Percentiles rank a stretch among this genome's conserved stretches.
Evolutionary conservation across 1,140 invertebrate genomes (phyloP).

Genomic region (Stegodyphus dumicola): DNA sequence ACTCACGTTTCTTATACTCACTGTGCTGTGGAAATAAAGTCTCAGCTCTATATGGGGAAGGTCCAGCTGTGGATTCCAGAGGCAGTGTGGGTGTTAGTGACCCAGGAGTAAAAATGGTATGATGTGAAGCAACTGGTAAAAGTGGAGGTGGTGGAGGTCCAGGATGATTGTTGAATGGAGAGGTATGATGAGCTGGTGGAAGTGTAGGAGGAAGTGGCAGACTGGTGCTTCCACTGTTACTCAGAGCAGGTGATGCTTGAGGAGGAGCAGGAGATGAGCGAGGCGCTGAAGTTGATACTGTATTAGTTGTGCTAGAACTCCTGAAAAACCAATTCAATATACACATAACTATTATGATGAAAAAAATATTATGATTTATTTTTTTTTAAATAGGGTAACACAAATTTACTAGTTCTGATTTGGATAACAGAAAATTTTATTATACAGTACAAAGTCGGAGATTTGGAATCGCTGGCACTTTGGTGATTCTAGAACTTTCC

Average conservation of each 20-base stretch:
- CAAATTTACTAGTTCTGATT: no score
- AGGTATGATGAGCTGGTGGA: conserved; percentile 53
- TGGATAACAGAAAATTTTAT: no score
- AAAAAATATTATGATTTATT: not conserved
- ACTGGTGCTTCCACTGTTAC: conserved; percentile 29
- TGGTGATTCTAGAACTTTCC: no score
- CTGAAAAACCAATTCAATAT: conserved; percentile 13
- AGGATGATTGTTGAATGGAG: conserved; percentile 69
- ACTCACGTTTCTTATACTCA: conserved; percentile 70
- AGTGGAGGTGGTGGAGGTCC: conserved; percentile 69
- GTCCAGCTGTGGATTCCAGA: conserved; percentile 71
- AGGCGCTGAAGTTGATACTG: conserved; percentile 18
- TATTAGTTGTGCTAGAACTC: conserved; percentile 35
- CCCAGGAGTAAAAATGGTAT: conserved; percentile 68
- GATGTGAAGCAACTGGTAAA: conserved; percentile 58
- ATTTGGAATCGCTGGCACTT: no score
- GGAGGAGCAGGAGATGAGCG: conserved; percentile 27
- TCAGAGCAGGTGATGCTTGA: conserved; percentile 21
- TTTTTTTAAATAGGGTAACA: not conserved
- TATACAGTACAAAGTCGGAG: no score
- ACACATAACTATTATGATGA: no score
- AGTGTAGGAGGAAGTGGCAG: conserved; percentile 40
- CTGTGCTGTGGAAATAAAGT: conserved; percentile 84
- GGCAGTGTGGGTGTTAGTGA: conserved; percentile 69
- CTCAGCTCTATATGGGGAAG: conserved; percentile 84